These are phyloP conservation scores for Cottus gobio DNA, from an alignment of 2,113 vertebrate genomes.

Conservation along the genomic window DNA sequence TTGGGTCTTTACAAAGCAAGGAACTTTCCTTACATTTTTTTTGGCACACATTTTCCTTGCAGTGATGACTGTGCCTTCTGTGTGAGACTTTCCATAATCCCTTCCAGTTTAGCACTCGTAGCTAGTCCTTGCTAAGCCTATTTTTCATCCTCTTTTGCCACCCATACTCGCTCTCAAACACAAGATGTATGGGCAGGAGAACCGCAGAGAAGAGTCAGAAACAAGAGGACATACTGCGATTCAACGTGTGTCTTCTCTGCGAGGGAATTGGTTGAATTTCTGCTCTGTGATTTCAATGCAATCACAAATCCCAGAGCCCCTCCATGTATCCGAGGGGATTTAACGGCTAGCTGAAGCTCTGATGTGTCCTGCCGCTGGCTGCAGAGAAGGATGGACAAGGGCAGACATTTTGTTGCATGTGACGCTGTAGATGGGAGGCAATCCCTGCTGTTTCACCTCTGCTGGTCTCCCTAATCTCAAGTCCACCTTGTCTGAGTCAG, in stretches of 20 bases:
- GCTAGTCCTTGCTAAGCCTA: constrained; percentile 54
- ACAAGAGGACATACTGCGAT: constrained; percentile 27
- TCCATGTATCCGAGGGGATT: constrained; percentile 46
- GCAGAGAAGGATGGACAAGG: constrained; percentile 46
- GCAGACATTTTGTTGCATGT: constrained; percentile 58
- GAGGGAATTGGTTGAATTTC: constrained; percentile 15
- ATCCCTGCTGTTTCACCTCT: constrained; percentile 18
- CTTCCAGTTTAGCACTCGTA: constrained; percentile 44
- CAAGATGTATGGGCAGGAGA: constrained; percentile 41
- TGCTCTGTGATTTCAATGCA: constrained; percentile 34
- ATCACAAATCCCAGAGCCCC: constrained; percentile 48
- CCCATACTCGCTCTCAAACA: constrained; percentile 32
- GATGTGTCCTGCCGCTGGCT: constrained; percentile 32
- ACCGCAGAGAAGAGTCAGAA: constrained; percentile 41
- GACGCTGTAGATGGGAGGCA: constrained; percentile 34
- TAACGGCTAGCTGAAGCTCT: constrained; percentile 21
- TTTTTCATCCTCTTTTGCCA: constrained; percentile 49
- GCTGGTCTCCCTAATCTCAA: background rate
- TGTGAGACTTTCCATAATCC: constrained; percentile 58
- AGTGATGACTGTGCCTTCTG: constrained; percentile 42
- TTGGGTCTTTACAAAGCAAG: constrained; percentile 37
- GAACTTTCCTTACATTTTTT: constrained; percentile 39
- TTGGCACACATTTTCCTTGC: constrained; percentile 61
- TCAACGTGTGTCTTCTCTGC: constrained; percentile 33
- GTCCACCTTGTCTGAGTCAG: constrained; percentile 31